Conservation (phyloP, 2,888 invertebrate genomes). For the Noctua pronuba region DNA sequence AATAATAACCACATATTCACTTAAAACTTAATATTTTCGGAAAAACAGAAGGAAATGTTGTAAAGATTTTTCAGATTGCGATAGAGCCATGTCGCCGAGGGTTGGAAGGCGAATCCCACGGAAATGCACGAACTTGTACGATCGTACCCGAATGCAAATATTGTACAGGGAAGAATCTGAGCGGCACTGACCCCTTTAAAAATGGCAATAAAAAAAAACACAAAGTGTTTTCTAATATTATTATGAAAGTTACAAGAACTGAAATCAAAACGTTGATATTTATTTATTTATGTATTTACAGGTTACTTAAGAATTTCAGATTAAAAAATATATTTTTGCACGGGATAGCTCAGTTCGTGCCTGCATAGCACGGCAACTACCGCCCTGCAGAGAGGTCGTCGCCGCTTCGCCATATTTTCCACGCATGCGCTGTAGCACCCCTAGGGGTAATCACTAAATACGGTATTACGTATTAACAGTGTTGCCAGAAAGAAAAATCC, state of each 20-base stretch:
- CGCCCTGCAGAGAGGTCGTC: constrained; percentile 85
- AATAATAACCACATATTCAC: constrained; percentile 77
- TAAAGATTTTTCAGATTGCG: constrained; percentile 85
- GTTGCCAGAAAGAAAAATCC: constrained; percentile 69
- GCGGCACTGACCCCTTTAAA: constrained; percentile 53
- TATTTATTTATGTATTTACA: not conserved
- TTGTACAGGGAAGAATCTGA: constrained; percentile 78
- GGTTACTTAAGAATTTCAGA: not conserved
- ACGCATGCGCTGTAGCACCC: constrained; percentile 85
- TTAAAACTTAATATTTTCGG: constrained; percentile 73
- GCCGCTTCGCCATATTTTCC: constrained; percentile 84
- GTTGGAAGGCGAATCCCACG: constrained; percentile 84
- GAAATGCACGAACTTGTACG: constrained; percentile 85
- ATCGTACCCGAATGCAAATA: constrained; percentile 86
- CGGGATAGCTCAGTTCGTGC: constrained; percentile 68
- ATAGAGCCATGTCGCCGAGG: constrained; percentile 85
- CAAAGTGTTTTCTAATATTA: not conserved
- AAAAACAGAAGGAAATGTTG: constrained; percentile 77
- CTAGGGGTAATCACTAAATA: constrained; percentile 84
- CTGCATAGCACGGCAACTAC: constrained; percentile 73
- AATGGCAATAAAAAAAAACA: not conserved
- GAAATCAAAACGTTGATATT: not conserved
- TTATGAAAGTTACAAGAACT: not conserved
- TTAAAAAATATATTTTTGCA: constrained; percentile 16
- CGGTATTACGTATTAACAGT: constrained; percentile 71